Evolutionary conservation across 2,797 vertebrate species (phyloP).

Genomic region (Erethizon dorsatum): DNA sequence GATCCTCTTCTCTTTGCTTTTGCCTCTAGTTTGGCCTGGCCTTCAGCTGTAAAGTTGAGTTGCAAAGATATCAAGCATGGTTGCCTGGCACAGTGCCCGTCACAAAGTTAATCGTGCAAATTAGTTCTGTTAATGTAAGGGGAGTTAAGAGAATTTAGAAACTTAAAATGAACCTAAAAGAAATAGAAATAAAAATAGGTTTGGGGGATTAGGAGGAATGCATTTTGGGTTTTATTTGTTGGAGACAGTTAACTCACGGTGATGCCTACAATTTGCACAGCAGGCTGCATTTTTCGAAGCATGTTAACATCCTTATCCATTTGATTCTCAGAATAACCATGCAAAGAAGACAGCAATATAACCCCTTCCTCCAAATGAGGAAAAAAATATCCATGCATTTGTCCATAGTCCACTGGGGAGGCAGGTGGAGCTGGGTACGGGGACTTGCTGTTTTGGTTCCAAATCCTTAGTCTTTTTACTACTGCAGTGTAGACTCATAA

Average conservation of each 20-base stretch:
- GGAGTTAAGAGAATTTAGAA: constrained; percentile 6
- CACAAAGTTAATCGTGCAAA: background rate
- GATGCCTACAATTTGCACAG: background rate
- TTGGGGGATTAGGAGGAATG: background rate
- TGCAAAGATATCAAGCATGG: background rate
- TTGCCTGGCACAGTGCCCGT: background rate
- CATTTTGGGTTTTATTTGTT: background rate
- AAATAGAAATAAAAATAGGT: background rate
- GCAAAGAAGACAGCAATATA: background rate
- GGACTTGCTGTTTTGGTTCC: background rate
- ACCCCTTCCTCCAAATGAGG: background rate
- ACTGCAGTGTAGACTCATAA: background rate
- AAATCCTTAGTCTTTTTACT: background rate
- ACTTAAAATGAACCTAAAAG: background rate
- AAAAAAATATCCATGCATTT: background rate
- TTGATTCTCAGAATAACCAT: background rate
- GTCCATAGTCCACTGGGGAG: background rate
- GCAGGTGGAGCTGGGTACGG: background rate
- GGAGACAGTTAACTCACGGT: background rate
- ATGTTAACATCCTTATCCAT: background rate
- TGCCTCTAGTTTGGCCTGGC: background rate
- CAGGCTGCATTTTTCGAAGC: background rate
- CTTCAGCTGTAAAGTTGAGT: background rate
- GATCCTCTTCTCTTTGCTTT: background rate
- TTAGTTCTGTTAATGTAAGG: background rate